Evolutionary conservation across 2,113 vertebrate species (phyloP), one percentile per base, ranked within the genome.

Genomic region (Eonycteris spelaea): DNA sequence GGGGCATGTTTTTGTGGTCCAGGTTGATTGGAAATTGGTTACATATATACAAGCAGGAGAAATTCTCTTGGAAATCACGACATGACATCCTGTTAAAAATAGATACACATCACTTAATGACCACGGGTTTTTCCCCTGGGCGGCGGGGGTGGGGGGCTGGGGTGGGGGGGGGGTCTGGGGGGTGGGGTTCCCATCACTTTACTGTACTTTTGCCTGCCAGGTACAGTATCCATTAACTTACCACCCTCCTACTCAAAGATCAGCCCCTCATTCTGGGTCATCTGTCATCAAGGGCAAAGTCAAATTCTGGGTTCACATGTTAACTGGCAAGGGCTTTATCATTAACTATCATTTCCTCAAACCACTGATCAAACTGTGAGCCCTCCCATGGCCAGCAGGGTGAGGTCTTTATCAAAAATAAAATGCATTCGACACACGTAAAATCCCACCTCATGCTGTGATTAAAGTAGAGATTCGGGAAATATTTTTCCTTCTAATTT

Each of bases 81-180:
- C 83, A 97, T 57, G 98, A 98, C 96, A 99, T 99, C 98, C 99
- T 99, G 90, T 86, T n/a, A 70, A 86, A 95, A 95, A 68, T 12
- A 70, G 91, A 85, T 1, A 35, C 26, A 43, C 1, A 26, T 80
- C 2, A 67, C 22, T n/a, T 74, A 59, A 33, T 55, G 71, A 71
- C 21, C 9, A 38, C 12, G 57, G 19, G 5, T n/a, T 61, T 13
- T n/a, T 70, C 38, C 19, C 48, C 8, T 8, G 40, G 12, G 9
- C n/a, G n/a, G n/a, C n/a, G n/a, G n/a, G n/a, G n/a, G n/a, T n/a
- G n/a, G n/a, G n/a, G n/a, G n/a, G n/a, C n/a, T n/a, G n/a, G n/a
- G n/a, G n/a, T n/a, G n/a, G n/a, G n/a, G n/a, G n/a, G n/a, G n/a
- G n/a, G n/a, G n/a, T n/a, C n/a, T 43, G 7, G 43, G 65, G 15